Evolutionary conservation across 2,797 vertebrate genomes (phyloP).

Genomic region (Mycteria americana): DNA sequence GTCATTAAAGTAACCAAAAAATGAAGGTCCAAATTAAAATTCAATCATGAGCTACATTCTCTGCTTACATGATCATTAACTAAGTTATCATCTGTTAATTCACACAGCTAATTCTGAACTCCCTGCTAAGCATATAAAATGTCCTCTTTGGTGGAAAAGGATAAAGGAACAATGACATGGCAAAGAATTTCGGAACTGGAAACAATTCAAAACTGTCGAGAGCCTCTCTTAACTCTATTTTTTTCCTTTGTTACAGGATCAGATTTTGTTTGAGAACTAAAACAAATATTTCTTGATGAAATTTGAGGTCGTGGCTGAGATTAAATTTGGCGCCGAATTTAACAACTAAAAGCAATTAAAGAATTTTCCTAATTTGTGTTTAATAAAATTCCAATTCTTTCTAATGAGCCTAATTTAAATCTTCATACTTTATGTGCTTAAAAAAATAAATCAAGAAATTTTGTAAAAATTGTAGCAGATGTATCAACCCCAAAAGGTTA

Average conservation of each 20-base stretch:
- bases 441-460: slow-evolving; percentile 29
- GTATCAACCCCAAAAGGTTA: slow-evolving; percentile 21
- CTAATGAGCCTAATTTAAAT: not conserved
- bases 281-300: not conserved
- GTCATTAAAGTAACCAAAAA: not conserved
- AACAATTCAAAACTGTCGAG: not conserved
- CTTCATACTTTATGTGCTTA: not conserved
- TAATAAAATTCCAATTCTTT: slow-evolving; percentile 13
- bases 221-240: not conserved
- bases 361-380: not conserved
- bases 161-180: not conserved
- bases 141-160: not conserved
- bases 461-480: not conserved
- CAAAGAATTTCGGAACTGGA: not conserved
- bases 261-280: not conserved
- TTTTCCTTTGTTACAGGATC: not conserved
- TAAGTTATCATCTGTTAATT: not conserved
- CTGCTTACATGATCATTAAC: not conserved
- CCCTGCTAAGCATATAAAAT: not conserved
- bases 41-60: not conserved
- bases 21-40: not conserved
- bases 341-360: not conserved
- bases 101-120: not conserved
- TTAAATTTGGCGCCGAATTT: not conserved
- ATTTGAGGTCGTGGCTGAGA: not conserved